phyloP scores from a whole-genome alignment of 2,797 vertebrate genomes.

The Natrix natrix region DNA sequence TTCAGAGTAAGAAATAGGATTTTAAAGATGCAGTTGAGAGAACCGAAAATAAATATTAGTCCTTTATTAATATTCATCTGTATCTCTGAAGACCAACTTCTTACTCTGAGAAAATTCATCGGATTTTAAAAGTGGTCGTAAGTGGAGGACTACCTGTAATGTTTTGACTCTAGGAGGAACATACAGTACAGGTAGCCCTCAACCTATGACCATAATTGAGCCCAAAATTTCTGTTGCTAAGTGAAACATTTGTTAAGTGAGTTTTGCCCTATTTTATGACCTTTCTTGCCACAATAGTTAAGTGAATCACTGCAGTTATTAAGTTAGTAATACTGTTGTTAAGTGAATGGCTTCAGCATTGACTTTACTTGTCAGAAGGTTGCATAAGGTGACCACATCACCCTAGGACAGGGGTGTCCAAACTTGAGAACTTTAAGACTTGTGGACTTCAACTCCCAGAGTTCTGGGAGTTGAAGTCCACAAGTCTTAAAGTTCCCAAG shows the following conservation, averaged over 20 bases:
- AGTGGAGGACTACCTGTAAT: neutral
- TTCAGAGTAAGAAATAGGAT: neutral
- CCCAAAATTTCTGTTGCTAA: neutral
- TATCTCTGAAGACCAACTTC: neutral
- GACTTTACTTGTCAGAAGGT: neutral
- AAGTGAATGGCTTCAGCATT: neutral
- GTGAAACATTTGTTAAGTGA: neutral
- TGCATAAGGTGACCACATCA: neutral
- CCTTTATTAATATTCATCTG: neutral
- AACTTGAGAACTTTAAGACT: too few species aligned
- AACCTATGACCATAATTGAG: neutral
- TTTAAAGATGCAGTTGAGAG: neutral
- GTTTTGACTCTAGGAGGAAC: neutral
- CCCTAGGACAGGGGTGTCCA: neutral
- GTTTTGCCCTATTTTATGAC: neutral
- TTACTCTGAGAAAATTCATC: neutral
- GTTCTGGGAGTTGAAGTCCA: too few species aligned
- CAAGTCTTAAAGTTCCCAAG: too few species aligned
- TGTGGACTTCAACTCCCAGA: too few species aligned
- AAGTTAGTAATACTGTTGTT: neutral
- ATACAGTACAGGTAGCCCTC: neutral
- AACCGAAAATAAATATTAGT: neutral
- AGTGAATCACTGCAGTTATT: neutral
- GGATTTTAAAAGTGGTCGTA: neutral
- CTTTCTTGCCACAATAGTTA: neutral